Conservation (phyloP, 2,113 vertebrate genomes). For the Murina feae region DNA sequence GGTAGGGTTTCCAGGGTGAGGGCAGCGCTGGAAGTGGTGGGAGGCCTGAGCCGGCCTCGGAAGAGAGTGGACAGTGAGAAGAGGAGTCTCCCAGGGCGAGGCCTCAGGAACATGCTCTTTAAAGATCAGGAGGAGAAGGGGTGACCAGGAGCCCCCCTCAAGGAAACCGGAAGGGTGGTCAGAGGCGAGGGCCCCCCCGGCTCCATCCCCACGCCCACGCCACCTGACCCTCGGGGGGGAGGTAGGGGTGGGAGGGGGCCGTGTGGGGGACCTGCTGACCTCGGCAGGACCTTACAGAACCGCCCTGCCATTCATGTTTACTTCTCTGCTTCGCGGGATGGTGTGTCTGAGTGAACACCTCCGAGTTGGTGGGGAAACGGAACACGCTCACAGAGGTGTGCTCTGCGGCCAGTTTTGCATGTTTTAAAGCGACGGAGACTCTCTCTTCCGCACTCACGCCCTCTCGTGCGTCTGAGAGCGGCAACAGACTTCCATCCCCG, state of each 20-base stretch:
- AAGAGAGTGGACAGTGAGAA: background rate
- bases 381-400: background rate
- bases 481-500: background rate
- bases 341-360: background rate
- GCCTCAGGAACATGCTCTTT: background rate
- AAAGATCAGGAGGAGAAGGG: background rate
- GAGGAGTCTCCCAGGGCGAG: background rate
- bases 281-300: rapidly evolving
- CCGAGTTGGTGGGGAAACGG: background rate
- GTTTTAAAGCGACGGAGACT: rapidly evolving
- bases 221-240: background rate
- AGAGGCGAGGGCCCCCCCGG: background rate
- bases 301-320: background rate
- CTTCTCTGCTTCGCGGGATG: rapidly evolving
- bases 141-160: background rate
- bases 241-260: background rate
- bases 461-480: background rate
- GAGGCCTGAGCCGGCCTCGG: background rate
- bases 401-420: background rate
- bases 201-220: background rate
- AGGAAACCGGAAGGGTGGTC: too few species aligned
- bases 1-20: background rate
- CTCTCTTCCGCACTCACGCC: rapidly evolving
- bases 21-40: rapidly evolving
- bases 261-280: rapidly evolving